These are phyloP conservation scores for Aspidapion aeneum DNA, from an alignment of 2,888 invertebrate species.

Conservation along the genomic window DNA sequence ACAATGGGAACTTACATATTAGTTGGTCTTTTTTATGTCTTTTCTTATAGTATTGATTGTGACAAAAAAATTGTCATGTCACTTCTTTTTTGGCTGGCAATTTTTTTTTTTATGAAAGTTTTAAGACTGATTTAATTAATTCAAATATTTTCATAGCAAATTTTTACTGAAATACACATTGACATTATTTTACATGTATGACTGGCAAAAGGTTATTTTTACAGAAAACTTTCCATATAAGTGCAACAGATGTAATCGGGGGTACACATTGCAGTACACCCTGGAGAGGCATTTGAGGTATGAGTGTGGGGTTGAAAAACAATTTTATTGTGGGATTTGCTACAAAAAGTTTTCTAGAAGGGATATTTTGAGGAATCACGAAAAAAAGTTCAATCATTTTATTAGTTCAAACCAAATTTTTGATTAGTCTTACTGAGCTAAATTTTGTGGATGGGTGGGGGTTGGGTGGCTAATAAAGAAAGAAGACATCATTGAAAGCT, in stretches of 20 bases:
- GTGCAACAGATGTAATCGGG: constrained; percentile 57
- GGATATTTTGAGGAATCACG: constrained; percentile 40
- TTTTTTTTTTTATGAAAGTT: no score
- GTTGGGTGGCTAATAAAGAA: constrained; percentile 4
- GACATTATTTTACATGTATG: neutral
- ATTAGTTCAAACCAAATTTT: neutral
- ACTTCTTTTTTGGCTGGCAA: no score
- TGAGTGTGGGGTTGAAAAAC: constrained; percentile 44
- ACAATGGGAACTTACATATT: neutral
- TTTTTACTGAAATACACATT: no score
- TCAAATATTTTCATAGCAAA: no score
- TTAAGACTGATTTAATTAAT: no score
- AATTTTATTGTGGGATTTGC: constrained; percentile 50
- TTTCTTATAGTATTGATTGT: no score
- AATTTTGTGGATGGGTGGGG: neutral
- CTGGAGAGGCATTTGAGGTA: constrained; percentile 39
- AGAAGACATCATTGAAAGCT: no score
- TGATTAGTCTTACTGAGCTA: no score
- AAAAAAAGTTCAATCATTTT: constrained; percentile 38
- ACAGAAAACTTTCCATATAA: constrained; percentile 40
- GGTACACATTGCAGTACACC: constrained; percentile 52
- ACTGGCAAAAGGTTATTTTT: constrained; percentile 33
- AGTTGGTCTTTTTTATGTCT: no score
- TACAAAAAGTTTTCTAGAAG: constrained; percentile 41
- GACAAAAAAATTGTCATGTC: no score